Percentiles rank a stretch among this genome's conserved stretches.
Evolutionary conservation across 2,888 invertebrate genomes (phyloP).

Genomic region (Ochropacha duplaris): DNA sequence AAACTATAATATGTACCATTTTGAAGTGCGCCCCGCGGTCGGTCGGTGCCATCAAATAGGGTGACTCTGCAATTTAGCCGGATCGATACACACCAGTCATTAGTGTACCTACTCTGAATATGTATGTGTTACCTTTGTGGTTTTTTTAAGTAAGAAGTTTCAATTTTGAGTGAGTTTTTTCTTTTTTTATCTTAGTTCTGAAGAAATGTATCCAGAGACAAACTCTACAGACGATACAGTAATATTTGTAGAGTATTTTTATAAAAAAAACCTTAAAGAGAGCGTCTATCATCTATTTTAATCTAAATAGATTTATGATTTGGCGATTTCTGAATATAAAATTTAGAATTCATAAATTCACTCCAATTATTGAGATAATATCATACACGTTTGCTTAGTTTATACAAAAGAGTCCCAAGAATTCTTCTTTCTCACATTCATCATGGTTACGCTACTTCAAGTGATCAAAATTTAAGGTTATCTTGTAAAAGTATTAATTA

Average conservation of each 20-base stretch:
- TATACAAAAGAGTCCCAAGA: background rate
- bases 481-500: background rate
- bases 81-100: conserved; percentile 56
- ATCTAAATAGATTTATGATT: no score
- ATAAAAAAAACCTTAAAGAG: no score
- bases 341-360: no score
- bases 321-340: no score
- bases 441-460: background rate
- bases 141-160: background rate
- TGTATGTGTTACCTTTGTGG: background rate
- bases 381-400: background rate
- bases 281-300: no score
- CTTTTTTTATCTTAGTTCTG: no score
- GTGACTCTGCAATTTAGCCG: conserved; percentile 61
- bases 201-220: no score
- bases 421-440: background rate
- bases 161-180: background rate
- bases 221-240: no score
- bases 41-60: conserved; percentile 60
- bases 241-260: no score
- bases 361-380: no score
- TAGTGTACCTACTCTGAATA: conserved; percentile 28
- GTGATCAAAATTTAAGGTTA: background rate
- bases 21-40: conserved; percentile 26
- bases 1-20: conserved; percentile 27